A percentile compares a stretch with the other conserved stretches of the same genome.
These are phyloP conservation scores for Rugalucina vietnamica DNA, from an alignment of 2,888 invertebrate genomes.

Conservation along the genomic window DNA sequence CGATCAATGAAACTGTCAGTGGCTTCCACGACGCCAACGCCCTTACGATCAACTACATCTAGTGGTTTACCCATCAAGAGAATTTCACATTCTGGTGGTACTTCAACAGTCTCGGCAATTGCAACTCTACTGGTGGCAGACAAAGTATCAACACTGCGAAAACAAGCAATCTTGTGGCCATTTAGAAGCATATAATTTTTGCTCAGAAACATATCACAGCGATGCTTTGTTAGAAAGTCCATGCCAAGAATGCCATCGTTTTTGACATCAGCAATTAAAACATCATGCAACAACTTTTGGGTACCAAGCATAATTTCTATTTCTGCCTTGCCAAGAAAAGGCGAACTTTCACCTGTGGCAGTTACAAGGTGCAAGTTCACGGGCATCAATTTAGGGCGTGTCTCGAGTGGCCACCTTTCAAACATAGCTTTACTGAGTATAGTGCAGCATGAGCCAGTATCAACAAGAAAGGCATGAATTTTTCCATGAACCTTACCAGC, in stretches of 20 bases:
- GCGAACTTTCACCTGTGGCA: constrained; percentile 23
- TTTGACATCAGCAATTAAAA: constrained; percentile 22
- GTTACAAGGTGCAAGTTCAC: constrained; percentile 10
- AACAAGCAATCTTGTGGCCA: too few species aligned
- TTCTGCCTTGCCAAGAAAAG: neutral
- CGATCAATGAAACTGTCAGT: neutral
- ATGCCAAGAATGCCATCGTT: constrained; percentile 19
- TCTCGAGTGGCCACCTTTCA: constrained; percentile 4
- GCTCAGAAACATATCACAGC: too few species aligned
- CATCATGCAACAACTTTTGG: neutral
- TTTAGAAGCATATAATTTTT: too few species aligned
- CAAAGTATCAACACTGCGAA: too few species aligned
- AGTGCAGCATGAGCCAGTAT: constrained; percentile 32
- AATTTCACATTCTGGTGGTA: constrained; percentile 11
- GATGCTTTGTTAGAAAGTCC: too few species aligned
- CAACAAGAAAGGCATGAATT: constrained; percentile 6
- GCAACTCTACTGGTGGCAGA: too few species aligned
- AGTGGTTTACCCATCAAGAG: constrained; percentile 10
- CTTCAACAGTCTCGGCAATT: neutral
- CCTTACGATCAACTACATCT: neutral
- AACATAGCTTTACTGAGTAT: neutral
- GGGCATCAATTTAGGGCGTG: neutral
- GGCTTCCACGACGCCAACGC: neutral
- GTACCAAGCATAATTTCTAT: neutral
- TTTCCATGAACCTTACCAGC: neutral